A percentile compares a stretch with the other conserved stretches of the same genome.
phyloP scores from a whole-genome alignment of 2,888 invertebrate species.

The Anthophora plumipes region DNA sequence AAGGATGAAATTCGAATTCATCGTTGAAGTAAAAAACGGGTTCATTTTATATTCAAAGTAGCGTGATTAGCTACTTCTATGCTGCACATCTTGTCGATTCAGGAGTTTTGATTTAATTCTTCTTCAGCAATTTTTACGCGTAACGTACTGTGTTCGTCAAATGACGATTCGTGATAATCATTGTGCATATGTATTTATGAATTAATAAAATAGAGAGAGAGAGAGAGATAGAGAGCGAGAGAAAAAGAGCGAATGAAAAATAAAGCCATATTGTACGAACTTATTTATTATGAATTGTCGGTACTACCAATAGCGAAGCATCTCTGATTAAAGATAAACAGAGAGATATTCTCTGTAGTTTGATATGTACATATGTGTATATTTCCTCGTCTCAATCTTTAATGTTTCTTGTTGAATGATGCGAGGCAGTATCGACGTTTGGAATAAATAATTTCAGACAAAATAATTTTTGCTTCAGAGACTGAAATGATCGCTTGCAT shows the following conservation, averaged over 20 bases:
- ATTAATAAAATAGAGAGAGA: conserved; percentile 45
- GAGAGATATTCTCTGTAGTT: conserved; percentile 43
- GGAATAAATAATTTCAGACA: conserved; percentile 69
- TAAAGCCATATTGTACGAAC: conserved; percentile 64
- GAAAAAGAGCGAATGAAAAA: conserved; percentile 42
- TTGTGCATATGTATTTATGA: conserved; percentile 70
- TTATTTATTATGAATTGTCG: conserved; percentile 70
- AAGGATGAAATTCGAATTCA: conserved; percentile 50
- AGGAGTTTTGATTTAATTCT: conserved; percentile 51
- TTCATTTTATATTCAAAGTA: conserved; percentile 51
- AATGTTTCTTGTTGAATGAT: conserved; percentile 48
- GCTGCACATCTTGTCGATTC: conserved; percentile 48
- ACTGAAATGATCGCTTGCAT: conserved; percentile 55
- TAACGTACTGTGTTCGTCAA: conserved; percentile 56
- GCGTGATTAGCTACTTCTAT: conserved; percentile 58
- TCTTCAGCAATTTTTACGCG: conserved; percentile 51
- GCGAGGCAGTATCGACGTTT: conserved; percentile 47
- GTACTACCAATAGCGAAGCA: conserved; percentile 34
- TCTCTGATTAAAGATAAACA: conserved; percentile 16
- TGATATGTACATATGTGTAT: conserved; percentile 56
- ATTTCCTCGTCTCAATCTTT: conserved; percentile 45
- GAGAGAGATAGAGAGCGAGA: conserved; percentile 19
- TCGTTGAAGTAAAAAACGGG: conserved; percentile 52
- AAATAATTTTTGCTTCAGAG: conserved; percentile 53
- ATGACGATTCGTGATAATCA: conserved; percentile 65